phyloP scores from a whole-genome alignment of 2,888 invertebrate species.

The Mythimna lalbum region DNA sequence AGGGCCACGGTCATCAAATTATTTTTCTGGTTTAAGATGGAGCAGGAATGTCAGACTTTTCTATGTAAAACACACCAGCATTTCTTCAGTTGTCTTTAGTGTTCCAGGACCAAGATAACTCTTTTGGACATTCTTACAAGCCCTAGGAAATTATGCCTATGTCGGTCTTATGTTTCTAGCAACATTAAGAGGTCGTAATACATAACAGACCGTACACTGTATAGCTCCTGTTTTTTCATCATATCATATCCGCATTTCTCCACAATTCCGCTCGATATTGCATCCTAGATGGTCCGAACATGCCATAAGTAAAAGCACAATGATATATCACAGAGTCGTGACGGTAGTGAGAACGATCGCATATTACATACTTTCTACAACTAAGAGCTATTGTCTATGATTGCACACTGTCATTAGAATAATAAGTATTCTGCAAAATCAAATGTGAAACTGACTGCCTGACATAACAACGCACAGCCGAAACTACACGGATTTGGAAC shows the following conservation, averaged over 20 bases:
- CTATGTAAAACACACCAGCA: no score
- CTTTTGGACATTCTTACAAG: no score
- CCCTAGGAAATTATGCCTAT: no score
- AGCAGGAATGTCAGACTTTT: no score
- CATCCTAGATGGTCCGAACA: conserved; percentile 31
- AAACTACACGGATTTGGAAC: no score
- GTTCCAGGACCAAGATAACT: no score
- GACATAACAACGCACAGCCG: no score
- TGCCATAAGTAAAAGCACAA: conserved; percentile 41
- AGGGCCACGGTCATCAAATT: no score
- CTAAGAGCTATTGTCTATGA: conserved; percentile 19
- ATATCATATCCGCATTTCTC: conserved; percentile 28
- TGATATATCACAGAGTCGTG: conserved; percentile 53
- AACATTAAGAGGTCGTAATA: neutral
- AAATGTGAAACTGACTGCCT: conserved; percentile 18
- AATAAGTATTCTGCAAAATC: conserved; percentile 29
- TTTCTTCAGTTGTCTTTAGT: no score
- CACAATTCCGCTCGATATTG: conserved; percentile 19
- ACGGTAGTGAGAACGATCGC: conserved; percentile 28
- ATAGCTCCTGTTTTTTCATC: neutral
- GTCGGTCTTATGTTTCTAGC: neutral
- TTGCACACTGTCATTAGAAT: conserved; percentile 34
- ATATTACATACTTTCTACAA: conserved; percentile 38
- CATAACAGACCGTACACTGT: neutral
- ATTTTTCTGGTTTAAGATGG: no score